Percentiles rank a stretch among this genome's conserved stretches.
Evolutionary conservation across 1,140 invertebrate genomes (phyloP).

Genomic region (Meloidogyne exigua): DNA sequence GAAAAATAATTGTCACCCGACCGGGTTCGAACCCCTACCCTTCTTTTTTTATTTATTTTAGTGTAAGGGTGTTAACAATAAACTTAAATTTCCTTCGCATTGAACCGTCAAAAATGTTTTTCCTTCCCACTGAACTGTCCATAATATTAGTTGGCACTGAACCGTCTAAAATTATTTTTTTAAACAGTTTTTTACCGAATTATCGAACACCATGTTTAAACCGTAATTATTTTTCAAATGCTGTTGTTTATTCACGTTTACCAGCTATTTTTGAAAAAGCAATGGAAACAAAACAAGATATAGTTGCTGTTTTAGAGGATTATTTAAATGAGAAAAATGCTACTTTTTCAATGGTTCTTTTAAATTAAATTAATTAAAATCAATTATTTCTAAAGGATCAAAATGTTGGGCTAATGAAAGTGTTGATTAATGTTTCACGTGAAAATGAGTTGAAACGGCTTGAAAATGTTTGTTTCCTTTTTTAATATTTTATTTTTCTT

Average conservation of each 20-base stretch:
- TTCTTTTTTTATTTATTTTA: too few relatives aligned
- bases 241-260: constrained; percentile 22
- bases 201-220: constrained; percentile 24
- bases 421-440: constrained; percentile 23
- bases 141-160: not conserved
- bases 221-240: constrained; percentile 17
- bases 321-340: constrained; percentile 23
- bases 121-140: not conserved
- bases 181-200: constrained; percentile 5
- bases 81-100: too few relatives aligned
- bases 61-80: too few relatives aligned
- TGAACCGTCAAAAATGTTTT: too few relatives aligned
- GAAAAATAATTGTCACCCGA: too few relatives aligned
- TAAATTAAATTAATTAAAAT: constrained; percentile 1
- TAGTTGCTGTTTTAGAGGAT: constrained; percentile 13
- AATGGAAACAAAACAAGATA: constrained; percentile 13
- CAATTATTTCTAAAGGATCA: constrained; percentile 25
- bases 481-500: too few relatives aligned
- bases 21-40: too few relatives aligned
- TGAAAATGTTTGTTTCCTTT: constrained; percentile 23
- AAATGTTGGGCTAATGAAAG: constrained; percentile 40
- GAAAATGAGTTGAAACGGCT: constrained; percentile 40
- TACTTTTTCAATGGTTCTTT: constrained; percentile 22
- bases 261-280: constrained; percentile 19
- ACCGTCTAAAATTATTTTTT: not conserved